Conservation (phyloP, 92 coral and sea anemone species). For the Zoanthus gigantus region DNA sequence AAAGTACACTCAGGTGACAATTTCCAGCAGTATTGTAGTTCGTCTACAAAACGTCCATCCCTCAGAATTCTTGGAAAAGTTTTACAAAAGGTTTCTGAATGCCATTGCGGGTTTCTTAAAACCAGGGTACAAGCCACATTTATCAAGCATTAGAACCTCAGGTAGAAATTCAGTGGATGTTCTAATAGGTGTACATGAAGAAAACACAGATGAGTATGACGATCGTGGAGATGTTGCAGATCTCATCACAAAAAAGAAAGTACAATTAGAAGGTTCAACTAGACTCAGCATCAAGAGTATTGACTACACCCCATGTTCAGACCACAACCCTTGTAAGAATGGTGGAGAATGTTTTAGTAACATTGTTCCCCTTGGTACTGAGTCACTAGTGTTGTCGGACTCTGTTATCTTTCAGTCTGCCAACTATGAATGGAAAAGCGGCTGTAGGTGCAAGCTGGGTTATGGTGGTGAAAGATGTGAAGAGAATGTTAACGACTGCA, state of each 20-base stretch:
- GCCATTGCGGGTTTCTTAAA: constrained; percentile 71
- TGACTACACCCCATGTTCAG: constrained; percentile 89
- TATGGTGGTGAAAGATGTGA: constrained; percentile 75
- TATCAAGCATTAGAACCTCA: constrained; percentile 74
- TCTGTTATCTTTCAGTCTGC: constrained; percentile 80
- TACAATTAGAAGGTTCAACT: constrained; percentile 70
- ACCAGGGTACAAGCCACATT: constrained; percentile 66
- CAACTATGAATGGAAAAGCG: constrained; percentile 76
- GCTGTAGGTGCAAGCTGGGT: constrained; percentile 82
- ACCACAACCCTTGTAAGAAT: constrained; percentile 79
- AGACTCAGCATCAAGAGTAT: constrained; percentile 66
- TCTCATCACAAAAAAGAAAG: constrained; percentile 67
- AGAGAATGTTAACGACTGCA: constrained; percentile 72
- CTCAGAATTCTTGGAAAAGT: constrained; percentile 66
- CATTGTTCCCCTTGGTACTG: constrained; percentile 66
- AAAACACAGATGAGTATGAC: constrained; percentile 55
- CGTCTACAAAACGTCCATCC: constrained; percentile 71
- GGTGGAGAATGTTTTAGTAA: constrained; percentile 91
- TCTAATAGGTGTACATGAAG: constrained; percentile 65
- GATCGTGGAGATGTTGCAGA: constrained; percentile 66
- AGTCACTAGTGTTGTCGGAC: constrained; percentile 52
- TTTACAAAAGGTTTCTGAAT: constrained; percentile 65
- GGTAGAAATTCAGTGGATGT: constrained; percentile 78
- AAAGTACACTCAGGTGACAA: constrained; percentile 69
- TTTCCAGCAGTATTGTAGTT: constrained; percentile 75